Evolutionary conservation across 2,797 vertebrate species (phyloP).

Genomic region (Spinus pinus): DNA sequence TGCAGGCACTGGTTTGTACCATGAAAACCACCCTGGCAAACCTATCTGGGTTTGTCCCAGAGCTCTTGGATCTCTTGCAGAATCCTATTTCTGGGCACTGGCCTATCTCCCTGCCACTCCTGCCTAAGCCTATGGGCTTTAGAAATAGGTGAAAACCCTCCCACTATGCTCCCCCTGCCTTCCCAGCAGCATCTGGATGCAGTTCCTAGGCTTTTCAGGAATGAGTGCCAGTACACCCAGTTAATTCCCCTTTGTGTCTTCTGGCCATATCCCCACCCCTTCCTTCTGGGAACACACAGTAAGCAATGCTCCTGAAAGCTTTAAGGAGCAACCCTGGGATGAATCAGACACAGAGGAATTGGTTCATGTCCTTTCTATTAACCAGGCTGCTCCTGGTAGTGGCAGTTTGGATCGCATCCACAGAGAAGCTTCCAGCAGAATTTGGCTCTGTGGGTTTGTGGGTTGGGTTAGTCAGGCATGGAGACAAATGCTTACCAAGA

Average conservation of each 20-base stretch:
- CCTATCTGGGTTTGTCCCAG: accelerated
- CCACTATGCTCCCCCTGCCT: not conserved
- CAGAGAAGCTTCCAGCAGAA: not conserved
- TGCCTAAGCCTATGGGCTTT: not conserved
- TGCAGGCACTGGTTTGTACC: not conserved
- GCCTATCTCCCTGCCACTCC: not conserved
- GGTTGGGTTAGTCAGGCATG: not conserved
- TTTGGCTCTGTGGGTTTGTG: not conserved
- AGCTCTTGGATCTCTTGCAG: not conserved
- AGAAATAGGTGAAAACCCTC: not conserved
- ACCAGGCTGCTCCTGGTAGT: not conserved
- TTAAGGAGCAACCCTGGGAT: not conserved
- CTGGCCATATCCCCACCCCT: not conserved
- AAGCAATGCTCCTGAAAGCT: not conserved
- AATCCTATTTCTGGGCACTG: not conserved
- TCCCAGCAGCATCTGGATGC: not conserved
- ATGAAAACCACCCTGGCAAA: not conserved
- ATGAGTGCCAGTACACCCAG: not conserved
- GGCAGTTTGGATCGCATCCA: not conserved
- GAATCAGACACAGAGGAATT: not conserved
- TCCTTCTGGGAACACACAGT: not conserved
- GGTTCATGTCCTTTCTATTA: not conserved
- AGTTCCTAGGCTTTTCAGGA: not conserved
- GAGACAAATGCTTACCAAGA: constrained; percentile 77
- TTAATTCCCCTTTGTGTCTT: not conserved